phyloP scores from a whole-genome alignment of 1,140 invertebrate genomes.

The Tenebrio molitor region DNA sequence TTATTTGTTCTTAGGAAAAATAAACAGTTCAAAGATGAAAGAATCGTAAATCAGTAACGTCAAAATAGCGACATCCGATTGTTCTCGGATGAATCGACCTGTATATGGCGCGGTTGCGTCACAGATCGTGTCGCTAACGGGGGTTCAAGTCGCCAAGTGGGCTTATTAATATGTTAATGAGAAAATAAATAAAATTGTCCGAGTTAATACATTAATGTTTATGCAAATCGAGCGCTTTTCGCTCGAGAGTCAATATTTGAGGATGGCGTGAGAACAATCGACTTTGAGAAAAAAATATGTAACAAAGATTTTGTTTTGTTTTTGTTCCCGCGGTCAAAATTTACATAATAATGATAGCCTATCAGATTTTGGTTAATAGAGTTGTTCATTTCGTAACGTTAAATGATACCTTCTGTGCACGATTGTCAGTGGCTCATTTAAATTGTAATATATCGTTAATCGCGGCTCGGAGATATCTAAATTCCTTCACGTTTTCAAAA shows the following conservation, averaged over 20 bases:
- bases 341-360: neutral
- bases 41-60: conserved; percentile 15
- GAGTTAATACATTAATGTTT: conserved; percentile 15
- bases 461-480: conserved; percentile 33
- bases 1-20: conserved; percentile 2
- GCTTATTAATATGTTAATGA: neutral
- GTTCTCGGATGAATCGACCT: conserved; percentile 3
- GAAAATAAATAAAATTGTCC: neutral
- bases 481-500: conserved; percentile 36
- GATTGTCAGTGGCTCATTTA: conserved; percentile 35
- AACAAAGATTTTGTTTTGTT: too few relatives aligned
- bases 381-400: conserved; percentile 19
- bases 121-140: conserved; percentile 2
- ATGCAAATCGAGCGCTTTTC: conserved; percentile 9
- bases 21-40: neutral
- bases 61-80: neutral
- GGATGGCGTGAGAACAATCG: neutral
- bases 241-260: neutral
- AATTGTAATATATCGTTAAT: conserved; percentile 37
- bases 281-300: neutral
- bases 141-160: neutral
- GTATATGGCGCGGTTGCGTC: neutral
- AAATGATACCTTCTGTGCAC: conserved; percentile 33
- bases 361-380: conserved; percentile 26
- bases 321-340: neutral